A percentile compares a stretch with the other conserved stretches of the same genome.
phyloP scores from a whole-genome alignment of 2,797 vertebrate genomes.

The Zalophus californianus region DNA sequence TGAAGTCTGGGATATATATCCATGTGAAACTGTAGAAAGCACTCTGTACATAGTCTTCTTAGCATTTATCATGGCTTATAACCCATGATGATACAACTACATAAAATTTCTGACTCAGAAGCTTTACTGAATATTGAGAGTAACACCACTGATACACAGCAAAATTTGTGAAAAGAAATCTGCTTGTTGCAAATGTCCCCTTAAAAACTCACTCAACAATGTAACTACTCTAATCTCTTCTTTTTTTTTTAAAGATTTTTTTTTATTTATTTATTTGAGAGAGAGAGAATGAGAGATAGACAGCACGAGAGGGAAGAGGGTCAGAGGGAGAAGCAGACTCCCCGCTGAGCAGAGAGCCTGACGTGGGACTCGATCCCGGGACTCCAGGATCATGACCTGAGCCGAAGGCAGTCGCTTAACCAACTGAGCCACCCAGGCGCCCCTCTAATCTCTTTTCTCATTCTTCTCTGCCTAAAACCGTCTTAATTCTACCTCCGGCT shows the following conservation, averaged over 20 bases:
- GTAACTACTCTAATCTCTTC: background rate
- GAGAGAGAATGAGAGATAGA: no score
- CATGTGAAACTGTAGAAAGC: background rate
- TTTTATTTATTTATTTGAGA: no score
- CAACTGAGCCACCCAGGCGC: no score
- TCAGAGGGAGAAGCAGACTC: no score
- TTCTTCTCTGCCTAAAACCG: background rate
- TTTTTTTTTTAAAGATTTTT: background rate
- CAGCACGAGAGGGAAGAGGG: no score
- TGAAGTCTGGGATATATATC: background rate
- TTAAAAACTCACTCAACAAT: background rate
- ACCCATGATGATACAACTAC: background rate
- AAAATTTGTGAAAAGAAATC: background rate
- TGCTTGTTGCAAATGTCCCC: background rate
- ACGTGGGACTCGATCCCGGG: no score
- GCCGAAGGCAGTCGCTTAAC: no score
- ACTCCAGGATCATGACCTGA: no score
- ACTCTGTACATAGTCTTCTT: background rate
- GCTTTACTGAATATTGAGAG: background rate
- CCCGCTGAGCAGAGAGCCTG: no score
- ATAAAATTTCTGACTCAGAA: background rate
- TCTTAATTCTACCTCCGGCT: conserved; percentile 5
- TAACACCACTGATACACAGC: background rate
- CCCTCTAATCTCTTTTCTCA: background rate
- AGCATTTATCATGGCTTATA: background rate